Evolutionary conservation across 2,888 invertebrate species (phyloP).

Genomic region (Itoplectis maculator): DNA sequence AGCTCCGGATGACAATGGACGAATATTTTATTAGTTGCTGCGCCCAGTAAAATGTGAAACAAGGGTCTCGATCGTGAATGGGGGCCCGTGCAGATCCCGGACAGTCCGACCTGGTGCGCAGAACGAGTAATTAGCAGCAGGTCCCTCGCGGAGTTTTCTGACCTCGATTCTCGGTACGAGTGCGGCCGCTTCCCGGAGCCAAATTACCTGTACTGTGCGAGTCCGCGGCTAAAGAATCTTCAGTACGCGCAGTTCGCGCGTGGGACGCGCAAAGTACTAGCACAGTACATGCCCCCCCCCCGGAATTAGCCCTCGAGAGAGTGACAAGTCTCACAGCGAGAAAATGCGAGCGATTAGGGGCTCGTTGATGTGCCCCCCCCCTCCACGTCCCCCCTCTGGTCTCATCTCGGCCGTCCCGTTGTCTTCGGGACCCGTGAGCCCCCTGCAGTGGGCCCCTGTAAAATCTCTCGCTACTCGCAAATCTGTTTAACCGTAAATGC

Average conservation of each 20-base stretch:
- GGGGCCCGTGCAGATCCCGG: neutral
- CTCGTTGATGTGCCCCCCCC: slow-evolving; percentile 27
- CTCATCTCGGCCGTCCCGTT: slow-evolving; percentile 36
- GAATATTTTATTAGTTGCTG: neutral
- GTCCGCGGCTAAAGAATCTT: slow-evolving; percentile 31
- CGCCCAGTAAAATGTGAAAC: neutral
- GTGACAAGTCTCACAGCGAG: slow-evolving; percentile 22
- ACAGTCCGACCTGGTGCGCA: slow-evolving; percentile 26
- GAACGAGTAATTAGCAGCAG: slow-evolving; percentile 53
- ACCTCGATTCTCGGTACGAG: slow-evolving; percentile 61
- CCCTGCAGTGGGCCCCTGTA: slow-evolving; percentile 65
- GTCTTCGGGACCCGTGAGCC: slow-evolving; percentile 24
- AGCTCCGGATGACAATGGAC: neutral
- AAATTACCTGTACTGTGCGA: slow-evolving; percentile 37
- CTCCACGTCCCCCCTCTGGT: slow-evolving; percentile 1
- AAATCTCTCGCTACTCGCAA: slow-evolving; percentile 57
- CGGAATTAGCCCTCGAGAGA: slow-evolving; percentile 41
- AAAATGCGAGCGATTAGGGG: slow-evolving; percentile 60
- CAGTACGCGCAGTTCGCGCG: neutral
- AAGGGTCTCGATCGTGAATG: slow-evolving; percentile 5
- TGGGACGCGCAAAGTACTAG: slow-evolving; percentile 9
- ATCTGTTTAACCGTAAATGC: slow-evolving; percentile 69
- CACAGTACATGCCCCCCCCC: slow-evolving; percentile 8
- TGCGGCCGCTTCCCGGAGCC: slow-evolving; percentile 29
- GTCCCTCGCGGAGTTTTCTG: slow-evolving; percentile 53